phyloP scores from a whole-genome alignment of 2,797 vertebrate genomes.

The Taenioides sp. region DNA sequence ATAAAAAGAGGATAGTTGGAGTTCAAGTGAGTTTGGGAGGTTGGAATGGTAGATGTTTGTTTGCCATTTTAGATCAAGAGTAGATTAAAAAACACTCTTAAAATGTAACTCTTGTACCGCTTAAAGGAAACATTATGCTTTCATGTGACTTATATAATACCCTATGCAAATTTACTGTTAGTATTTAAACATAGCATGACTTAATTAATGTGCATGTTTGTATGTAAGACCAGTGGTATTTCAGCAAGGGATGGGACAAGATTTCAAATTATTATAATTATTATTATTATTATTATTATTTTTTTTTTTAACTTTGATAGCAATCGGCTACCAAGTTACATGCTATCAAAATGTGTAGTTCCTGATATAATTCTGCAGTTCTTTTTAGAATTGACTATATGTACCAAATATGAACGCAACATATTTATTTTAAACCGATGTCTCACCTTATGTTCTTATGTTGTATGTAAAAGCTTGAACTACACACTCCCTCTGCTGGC shows the following conservation, averaged over 20 bases:
- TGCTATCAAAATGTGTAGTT: no score
- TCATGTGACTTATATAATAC: background rate
- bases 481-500: background rate
- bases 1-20: constrained; percentile 4
- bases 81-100: background rate
- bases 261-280: no score
- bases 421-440: background rate
- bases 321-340: no score
- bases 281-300: no score
- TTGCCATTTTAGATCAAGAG: constrained; percentile 3
- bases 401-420: background rate
- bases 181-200: background rate
- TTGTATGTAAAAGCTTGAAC: no score
- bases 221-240: background rate
- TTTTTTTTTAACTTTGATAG: no score
- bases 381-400: no score
- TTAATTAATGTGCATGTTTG: background rate
- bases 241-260: background rate
- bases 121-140: background rate
- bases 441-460: no score
- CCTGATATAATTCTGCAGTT: no score
- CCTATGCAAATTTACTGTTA: background rate
- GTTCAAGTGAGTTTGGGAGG: constrained; percentile 16
- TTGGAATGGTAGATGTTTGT: background rate
- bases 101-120: background rate